Percentiles rank a stretch among this genome's conserved stretches.
Evolutionary conservation across 2,888 invertebrate species (phyloP).

Genomic region (Polydrusus pterygomalis): DNA sequence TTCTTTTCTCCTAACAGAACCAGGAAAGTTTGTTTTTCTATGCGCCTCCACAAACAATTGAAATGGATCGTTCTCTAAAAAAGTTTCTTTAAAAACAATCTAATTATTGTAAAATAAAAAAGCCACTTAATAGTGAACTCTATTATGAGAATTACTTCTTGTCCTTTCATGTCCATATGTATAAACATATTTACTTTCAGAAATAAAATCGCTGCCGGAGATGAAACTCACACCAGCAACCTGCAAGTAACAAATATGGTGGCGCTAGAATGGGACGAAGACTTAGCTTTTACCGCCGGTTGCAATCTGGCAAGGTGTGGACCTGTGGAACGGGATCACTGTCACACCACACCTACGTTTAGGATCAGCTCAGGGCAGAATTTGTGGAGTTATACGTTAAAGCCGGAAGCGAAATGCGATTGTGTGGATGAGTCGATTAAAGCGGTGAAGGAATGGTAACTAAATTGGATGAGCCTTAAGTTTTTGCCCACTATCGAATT

Average conservation of each 20-base stretch:
- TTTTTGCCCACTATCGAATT: no score
- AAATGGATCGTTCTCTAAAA: no score
- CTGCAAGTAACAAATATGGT: slow-evolving; percentile 31
- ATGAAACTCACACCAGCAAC: neutral
- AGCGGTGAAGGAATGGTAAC: neutral
- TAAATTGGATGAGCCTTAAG: no score
- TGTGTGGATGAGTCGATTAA: neutral
- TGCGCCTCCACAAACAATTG: no score
- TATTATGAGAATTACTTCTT: no score
- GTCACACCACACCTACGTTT: slow-evolving; percentile 16
- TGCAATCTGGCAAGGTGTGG: slow-evolving; percentile 35
- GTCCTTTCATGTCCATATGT: no score
- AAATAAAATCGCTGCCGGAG: slow-evolving; percentile 36
- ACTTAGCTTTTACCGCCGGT: slow-evolving; percentile 30
- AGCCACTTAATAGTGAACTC: no score
- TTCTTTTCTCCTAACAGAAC: no score
- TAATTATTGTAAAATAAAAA: no score
- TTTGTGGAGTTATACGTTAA: slow-evolving; percentile 12
- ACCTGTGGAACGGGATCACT: slow-evolving; percentile 23
- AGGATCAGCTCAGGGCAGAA: slow-evolving; percentile 24
- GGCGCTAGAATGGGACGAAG: slow-evolving; percentile 35
- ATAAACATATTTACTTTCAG: slow-evolving; percentile 14
- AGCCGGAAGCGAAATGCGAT: neutral
- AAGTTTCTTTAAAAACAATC: no score
- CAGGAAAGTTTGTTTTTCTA: no score